Evolutionary conservation across 2,888 invertebrate species (phyloP), one percentile per base, ranked within the genome.

Genomic region (Melinaea menophilus): DNA sequence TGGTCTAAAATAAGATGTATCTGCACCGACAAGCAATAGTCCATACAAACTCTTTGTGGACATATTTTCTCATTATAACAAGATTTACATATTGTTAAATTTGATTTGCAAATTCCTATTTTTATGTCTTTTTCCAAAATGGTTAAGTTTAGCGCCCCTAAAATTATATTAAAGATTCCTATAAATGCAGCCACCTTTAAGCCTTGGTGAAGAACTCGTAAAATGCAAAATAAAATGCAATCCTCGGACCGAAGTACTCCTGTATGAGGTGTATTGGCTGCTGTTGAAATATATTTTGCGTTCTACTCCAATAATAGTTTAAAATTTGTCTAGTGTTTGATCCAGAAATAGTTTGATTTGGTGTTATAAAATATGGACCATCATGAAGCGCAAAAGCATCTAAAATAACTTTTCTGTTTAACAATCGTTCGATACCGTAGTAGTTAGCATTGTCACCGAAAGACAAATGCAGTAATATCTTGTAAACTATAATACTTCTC

Each of bases 211-310:
- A 92, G 73, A 90, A 92, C 13, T 90, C 92, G 34, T 91, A 75
- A 87, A 92, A 93, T 9, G 92, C 91, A 72, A 92, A 93, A 72
- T 92, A 93, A 61, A 93, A 82, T 0, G 86, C 91, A 45, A 92
- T 82, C 79, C 92, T 71, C 46, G 92, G 88, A 5, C 92, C 92
- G 72, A 89, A 92, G 75, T 93, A 93, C 69, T 89, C 84, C 66
- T 92, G 84, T 41, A 94, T 87, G 51, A 93, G 79, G 75, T 92
- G 91, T 9, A 94, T 73, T 0, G 94, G 94, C 75, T 94, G 94
- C 56, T 87, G 85, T 77, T 92, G 93, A 75, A 91, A 91, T 82
- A 91, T 90, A 62, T 84, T 84, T 35, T 79, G 75, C n/a, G 87
- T 84, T 58, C 84, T 83, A 5, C 92, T 93, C 94, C 94, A 94